A percentile compares a stretch with the other conserved stretches of the same genome.
Conservation (phyloP, 2,888 invertebrate species). For the Cepaea hortensis region DNA sequence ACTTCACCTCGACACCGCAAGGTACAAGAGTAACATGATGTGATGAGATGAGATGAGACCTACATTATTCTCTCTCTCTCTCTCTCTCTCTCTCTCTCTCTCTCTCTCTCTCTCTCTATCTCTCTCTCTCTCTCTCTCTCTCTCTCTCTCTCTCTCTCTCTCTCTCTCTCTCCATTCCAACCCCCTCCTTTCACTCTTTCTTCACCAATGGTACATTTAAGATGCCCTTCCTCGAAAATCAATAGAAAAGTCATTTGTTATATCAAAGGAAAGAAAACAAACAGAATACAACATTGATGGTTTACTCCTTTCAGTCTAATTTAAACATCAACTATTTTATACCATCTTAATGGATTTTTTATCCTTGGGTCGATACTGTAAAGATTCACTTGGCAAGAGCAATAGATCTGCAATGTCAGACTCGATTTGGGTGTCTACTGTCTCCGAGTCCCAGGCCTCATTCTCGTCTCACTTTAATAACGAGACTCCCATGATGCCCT, state of each 20-base stretch:
- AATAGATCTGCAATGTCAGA: neutral
- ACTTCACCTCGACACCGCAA: too few relatives aligned
- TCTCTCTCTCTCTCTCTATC: too few relatives aligned
- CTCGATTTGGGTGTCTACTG: neutral
- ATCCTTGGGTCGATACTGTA: neutral
- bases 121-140: constrained; percentile 17
- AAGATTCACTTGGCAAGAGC: neutral
- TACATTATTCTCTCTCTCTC: constrained; percentile 20
- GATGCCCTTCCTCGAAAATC: neutral
- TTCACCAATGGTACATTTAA: too few relatives aligned
- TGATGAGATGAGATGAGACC: too few relatives aligned
- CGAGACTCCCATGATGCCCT: neutral
- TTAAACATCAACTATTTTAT: too few relatives aligned
- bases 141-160: constrained; percentile 17
- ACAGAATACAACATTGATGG: too few relatives aligned
- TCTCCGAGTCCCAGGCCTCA: neutral
- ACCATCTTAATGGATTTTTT: too few relatives aligned
- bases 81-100: constrained; percentile 15
- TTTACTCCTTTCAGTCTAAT: too few relatives aligned
- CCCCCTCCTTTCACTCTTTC: neutral
- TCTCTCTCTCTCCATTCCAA: too few relatives aligned
- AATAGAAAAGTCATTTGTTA: neutral
- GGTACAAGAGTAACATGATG: too few relatives aligned
- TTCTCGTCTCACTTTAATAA: neutral
- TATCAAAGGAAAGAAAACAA: too few relatives aligned